phyloP scores from a whole-genome alignment of 37 sponge, comb jelly and placozoan species.

The Cliona cf. orientalis region DNA sequence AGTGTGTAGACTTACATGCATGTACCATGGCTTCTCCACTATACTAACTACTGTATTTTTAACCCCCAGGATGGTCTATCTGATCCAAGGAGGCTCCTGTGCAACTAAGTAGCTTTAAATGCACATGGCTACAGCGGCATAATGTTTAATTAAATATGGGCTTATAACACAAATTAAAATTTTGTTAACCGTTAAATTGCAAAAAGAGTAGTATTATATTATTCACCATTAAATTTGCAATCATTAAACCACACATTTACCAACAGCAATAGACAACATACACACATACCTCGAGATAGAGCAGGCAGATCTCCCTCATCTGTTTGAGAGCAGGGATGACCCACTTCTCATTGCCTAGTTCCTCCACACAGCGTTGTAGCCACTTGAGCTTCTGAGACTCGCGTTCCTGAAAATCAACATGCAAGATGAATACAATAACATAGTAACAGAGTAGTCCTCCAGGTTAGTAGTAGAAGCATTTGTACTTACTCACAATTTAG shows the following conservation, averaged over 20 bases:
- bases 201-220: neutral
- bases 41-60: no score
- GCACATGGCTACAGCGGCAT: no score
- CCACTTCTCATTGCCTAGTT: slow-evolving; percentile 77
- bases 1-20: no score
- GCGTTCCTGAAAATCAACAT: slow-evolving; percentile 62
- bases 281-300: slow-evolving; percentile 78
- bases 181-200: no score
- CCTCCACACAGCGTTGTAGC: slow-evolving; percentile 82
- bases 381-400: slow-evolving; percentile 87
- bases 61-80: no score
- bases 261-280: neutral
- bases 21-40: no score
- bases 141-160: no score
- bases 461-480: neutral
- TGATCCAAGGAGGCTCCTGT: no score
- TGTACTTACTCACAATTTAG: slow-evolving; percentile 54
- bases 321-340: slow-evolving; percentile 93
- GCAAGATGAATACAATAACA: neutral
- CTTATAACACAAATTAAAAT: no score
- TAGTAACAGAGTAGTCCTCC: no score
- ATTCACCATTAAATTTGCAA: no score
- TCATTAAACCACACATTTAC: neutral
- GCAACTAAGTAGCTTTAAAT: no score
- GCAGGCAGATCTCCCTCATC: slow-evolving; percentile 82